Evolutionary conservation across 2,797 vertebrate species (phyloP), one percentile per base, ranked within the genome.

Genomic region (Aeoliscus strigatus): DNA sequence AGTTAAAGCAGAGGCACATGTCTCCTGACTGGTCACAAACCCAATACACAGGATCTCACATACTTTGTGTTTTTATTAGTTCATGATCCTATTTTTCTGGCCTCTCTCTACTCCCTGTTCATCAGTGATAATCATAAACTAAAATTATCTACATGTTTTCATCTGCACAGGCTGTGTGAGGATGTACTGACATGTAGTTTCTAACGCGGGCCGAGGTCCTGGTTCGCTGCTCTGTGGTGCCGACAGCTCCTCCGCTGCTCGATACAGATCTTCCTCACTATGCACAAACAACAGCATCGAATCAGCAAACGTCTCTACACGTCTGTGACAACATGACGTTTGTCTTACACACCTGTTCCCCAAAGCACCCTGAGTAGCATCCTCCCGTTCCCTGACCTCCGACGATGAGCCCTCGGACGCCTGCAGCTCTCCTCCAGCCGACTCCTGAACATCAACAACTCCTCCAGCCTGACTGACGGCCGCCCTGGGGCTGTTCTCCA

Each of bases 211-310:
- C 12, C 39, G 49, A 1, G 35, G 17, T 42, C 37, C 52, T 24
- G 58, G 18, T 36, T 67, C 4, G 29, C 66, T 27, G 14, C 21
- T 29, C 4, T 49, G 59, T 29, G 77, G 46, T 3, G 86, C 77
- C 59, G 90, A 86, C 70, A 92, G 89, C 83, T 97, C 93, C 65
- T 94, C 91, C 8, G 81, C 91, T 21, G 85, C 92, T 70, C 90
- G 84, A 79, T 97, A 97, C 60, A 98, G 75, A 70, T 97, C 93
- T 81, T 93, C 91, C 37, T 90, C 91, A 10, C 92, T 96, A 41
- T 53, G 39, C 6, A 48, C 3, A 2, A 48, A 37, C 41, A 10
- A 13, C 14, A 11, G n/a, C n/a, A n/a, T n/a, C n/a, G n/a, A n/a
- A n/a, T n/a, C n/a, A 21, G 6, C 18, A 21, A 21, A 21, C 18